Percentiles rank a stretch among this genome's conserved stretches.
Evolutionary conservation across 2,888 invertebrate genomes (phyloP).

Genomic region (Saturnia japonica): DNA sequence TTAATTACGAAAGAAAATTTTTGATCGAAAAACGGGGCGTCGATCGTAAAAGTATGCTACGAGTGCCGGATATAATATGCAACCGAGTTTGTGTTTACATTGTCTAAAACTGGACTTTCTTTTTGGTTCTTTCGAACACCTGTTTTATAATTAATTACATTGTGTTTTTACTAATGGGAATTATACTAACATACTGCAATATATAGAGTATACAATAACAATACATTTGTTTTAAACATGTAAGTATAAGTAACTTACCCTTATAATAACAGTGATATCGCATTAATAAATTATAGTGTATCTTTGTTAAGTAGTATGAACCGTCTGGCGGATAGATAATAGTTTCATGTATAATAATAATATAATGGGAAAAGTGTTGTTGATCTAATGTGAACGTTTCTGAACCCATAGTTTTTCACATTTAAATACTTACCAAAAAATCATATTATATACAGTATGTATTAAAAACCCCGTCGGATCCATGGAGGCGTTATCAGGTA

Average conservation of each 20-base stretch:
- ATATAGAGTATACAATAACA: background rate
- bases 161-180: constrained; percentile 3
- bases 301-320: background rate
- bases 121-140: background rate
- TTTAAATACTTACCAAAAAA: background rate
- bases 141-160: background rate
- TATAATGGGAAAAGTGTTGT: background rate
- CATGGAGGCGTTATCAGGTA: no score
- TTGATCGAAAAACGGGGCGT: background rate
- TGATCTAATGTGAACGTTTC: background rate
- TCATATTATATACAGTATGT: no score
- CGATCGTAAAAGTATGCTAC: background rate
- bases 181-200: background rate
- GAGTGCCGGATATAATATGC: background rate
- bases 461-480: no score
- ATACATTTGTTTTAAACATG: background rate
- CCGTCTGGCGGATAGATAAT: background rate
- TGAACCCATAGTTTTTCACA: background rate
- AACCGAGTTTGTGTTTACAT: background rate
- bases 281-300: constrained; percentile 4
- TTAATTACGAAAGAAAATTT: background rate
- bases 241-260: background rate
- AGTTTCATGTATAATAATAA: background rate
- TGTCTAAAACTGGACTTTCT: background rate
- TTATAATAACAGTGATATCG: background rate